Conservation (phyloP, 2,113 vertebrate genomes). For the Antechinus flavipes region DNA sequence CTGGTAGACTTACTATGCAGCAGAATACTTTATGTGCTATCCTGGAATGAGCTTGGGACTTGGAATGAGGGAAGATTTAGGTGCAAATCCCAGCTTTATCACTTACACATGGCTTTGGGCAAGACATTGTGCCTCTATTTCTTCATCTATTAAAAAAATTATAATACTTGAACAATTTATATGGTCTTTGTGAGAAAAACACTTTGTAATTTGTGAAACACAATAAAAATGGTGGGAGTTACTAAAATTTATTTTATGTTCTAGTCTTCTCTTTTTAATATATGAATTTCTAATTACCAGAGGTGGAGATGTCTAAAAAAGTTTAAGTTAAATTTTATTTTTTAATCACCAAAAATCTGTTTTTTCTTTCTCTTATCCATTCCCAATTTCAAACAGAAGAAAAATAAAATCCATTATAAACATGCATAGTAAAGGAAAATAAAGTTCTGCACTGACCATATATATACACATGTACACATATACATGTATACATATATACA, state of each 20-base stretch:
- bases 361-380: background rate
- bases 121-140: background rate
- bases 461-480: background rate
- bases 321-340: background rate
- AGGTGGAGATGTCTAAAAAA: background rate
- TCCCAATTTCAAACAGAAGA: background rate
- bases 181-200: background rate
- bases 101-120: background rate
- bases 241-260: background rate
- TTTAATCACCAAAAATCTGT: background rate
- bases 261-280: background rate
- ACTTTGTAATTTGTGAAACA: background rate
- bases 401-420: background rate
- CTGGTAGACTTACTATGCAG: background rate
- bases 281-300: background rate
- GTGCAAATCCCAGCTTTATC: background rate
- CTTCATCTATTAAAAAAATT: background rate
- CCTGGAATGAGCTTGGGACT: background rate
- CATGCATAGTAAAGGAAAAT: background rate
- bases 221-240: background rate
- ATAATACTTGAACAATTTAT: background rate
- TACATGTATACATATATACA: no score
- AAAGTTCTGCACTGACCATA: background rate
- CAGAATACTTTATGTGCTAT: background rate
- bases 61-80: background rate